A percentile compares a stretch with the other conserved stretches of the same genome.
Conservation (phyloP, 2,797 vertebrate species). For the Tragelaphus oryx region DNA sequence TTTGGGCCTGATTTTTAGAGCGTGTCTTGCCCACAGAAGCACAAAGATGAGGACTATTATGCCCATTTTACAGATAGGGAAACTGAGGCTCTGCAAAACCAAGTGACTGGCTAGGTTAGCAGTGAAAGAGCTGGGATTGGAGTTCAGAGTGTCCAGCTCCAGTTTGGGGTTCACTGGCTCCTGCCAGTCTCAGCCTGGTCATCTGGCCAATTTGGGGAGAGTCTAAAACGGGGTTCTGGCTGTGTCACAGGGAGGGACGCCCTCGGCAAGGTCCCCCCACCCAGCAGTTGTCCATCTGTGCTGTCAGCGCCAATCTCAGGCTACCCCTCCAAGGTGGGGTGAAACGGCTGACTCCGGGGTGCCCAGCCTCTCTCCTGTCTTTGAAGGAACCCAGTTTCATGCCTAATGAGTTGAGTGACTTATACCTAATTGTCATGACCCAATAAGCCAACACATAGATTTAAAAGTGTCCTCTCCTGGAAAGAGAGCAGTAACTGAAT, state of each 20-base stretch:
- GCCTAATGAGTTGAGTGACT: neutral
- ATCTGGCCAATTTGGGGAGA: neutral
- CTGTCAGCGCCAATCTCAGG: neutral
- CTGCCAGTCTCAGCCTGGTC: neutral
- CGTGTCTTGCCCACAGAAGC: neutral
- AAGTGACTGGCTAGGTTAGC: neutral
- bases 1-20: neutral
- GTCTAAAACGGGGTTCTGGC: neutral
- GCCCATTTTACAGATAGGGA: neutral
- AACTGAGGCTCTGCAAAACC: neutral
- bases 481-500: neutral
- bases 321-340: neutral
- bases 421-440: neutral
- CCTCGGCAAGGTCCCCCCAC: neutral
- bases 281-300: rapidly evolving
- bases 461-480: neutral
- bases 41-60: neutral
- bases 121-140: neutral
- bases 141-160: neutral
- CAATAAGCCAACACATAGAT: neutral
- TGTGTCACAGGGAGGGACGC: neutral
- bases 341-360: rapidly evolving
- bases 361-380: neutral
- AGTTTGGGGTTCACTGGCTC: neutral
- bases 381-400: neutral